These are phyloP conservation scores for Amia ocellicauda DNA, from an alignment of 2,113 vertebrate genomes.

Conservation along the genomic window DNA sequence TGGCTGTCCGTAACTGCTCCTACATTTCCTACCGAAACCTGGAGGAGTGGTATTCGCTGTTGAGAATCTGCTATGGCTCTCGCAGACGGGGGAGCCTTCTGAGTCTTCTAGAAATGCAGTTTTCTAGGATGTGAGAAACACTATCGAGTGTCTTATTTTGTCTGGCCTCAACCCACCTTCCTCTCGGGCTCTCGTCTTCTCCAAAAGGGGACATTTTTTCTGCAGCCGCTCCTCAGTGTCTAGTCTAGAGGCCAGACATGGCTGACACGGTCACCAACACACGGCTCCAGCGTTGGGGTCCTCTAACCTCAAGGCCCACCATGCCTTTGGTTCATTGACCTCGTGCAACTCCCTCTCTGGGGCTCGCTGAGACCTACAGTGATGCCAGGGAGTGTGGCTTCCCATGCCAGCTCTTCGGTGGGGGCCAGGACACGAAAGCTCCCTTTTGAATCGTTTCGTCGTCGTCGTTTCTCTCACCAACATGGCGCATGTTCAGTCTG, in stretches of 20 bases:
- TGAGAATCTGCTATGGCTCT: not conserved
- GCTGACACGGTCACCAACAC: too few species aligned
- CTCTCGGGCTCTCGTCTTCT: not conserved
- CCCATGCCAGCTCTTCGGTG: too few species aligned
- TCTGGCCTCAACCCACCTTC: not conserved
- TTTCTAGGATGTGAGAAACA: not conserved
- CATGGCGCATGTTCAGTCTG: too few species aligned
- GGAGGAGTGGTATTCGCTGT: not conserved
- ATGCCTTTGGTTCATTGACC: not conserved
- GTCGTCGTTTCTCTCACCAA: too few species aligned
- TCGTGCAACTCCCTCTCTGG: constrained; percentile 17
- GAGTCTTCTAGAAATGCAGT: not conserved
- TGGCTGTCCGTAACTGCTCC: not conserved
- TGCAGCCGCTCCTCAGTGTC: not conserved
- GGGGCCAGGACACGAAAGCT: too few species aligned
- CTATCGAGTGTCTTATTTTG: not conserved
- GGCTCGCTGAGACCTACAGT: not conserved
- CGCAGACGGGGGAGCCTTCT: not conserved
- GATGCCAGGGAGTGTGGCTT: not conserved
- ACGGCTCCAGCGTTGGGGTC: not conserved
- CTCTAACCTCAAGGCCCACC: not conserved
- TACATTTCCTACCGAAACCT: not conserved
- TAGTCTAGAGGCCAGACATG: too few species aligned
- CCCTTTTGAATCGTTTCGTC: too few species aligned
- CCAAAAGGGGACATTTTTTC: not conserved